Evolutionary conservation across 2,888 invertebrate genomes (phyloP), one percentile per base, ranked within the genome.

Genomic region (Bruchidius siliquastri): DNA sequence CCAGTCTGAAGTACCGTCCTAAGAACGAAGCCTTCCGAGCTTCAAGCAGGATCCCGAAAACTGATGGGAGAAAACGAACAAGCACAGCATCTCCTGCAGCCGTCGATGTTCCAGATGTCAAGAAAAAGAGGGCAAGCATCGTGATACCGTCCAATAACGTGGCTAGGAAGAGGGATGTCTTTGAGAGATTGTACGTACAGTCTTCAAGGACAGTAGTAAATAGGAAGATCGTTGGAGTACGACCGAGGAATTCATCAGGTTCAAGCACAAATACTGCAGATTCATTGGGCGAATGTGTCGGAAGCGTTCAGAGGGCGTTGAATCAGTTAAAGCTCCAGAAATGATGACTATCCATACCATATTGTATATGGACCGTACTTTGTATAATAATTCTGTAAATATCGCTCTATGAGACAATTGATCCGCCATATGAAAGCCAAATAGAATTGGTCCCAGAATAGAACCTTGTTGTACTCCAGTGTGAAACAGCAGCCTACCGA

Each of bases 261-360:
- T 49, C 49, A 3, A 49, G 49, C 49, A 49, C 49, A 8, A 13
- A 49, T 13, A 13, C 49, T 8, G 49, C 49, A 18, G 69, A 69
- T 20, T 26, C 22, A 18, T 6, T 69, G 21, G n/a, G 20, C 4
- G 69, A 69, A 26, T 69, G 69, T n/a, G 20, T 69, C 21, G 69
- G 69, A n/a, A 69, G 69, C 21, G 69, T 69, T 3, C 69, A 69
- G 21, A 69, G n/a, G 26, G 69, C 69, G 20, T 30, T 69, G 22
- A 20, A 69, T 69, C 22, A 69, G 22, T 69, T 69, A 4, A 69
- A 69, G 13, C 21, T 69, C 6, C 8, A 49, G 18, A 49, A 13
- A 18, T 4, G 49, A 13, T 49, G 13, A 49, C 18, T 49, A 26
- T 26, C 8, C 8, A 2, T 26, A 8, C 8, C 26, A 26, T 26